Conservation (phyloP, 1,140 invertebrate genomes). For the Gonatopus flavifemur region DNA sequence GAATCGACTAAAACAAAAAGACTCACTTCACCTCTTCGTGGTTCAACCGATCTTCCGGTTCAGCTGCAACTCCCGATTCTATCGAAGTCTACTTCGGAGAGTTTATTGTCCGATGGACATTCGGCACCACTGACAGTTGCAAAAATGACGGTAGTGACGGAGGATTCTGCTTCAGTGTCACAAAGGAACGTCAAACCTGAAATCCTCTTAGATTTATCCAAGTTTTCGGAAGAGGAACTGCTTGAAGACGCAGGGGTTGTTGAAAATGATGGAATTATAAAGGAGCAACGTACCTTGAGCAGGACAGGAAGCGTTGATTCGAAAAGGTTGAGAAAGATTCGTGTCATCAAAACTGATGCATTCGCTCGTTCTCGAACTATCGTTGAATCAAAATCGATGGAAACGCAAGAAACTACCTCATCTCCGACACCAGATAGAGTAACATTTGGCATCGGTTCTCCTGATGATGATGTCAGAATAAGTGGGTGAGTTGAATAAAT, state of each 20-base stretch:
- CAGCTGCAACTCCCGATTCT: constrained; percentile 25
- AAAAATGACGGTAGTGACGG: too few relatives aligned
- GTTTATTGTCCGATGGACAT: constrained; percentile 23
- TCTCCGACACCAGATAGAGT: too few relatives aligned
- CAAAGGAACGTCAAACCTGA: constrained; percentile 46
- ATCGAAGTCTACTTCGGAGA: constrained; percentile 46
- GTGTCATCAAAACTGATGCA: too few relatives aligned
- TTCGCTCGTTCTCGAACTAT: too few relatives aligned
- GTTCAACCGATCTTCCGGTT: constrained; percentile 9
- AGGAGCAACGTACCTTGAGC: constrained; percentile 14
- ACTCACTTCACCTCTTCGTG: constrained; percentile 18
- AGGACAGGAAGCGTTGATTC: constrained; percentile 31
- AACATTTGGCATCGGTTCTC: too few relatives aligned
- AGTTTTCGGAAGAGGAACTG: constrained; percentile 27
- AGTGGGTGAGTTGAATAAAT: too few relatives aligned
- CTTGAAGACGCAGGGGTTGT: not conserved
- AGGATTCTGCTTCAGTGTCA: too few relatives aligned
- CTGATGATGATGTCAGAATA: too few relatives aligned
- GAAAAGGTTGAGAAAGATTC: too few relatives aligned
- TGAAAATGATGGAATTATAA: constrained; percentile 4
- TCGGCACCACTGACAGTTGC: too few relatives aligned
- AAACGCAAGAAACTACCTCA: too few relatives aligned
- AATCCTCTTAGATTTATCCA: constrained; percentile 46
- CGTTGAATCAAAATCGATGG: too few relatives aligned
- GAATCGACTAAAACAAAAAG: constrained; percentile 14